These are phyloP conservation scores for Spermophilus dauricus DNA, from an alignment of 2,113 vertebrate genomes.

Conservation along the genomic window DNA sequence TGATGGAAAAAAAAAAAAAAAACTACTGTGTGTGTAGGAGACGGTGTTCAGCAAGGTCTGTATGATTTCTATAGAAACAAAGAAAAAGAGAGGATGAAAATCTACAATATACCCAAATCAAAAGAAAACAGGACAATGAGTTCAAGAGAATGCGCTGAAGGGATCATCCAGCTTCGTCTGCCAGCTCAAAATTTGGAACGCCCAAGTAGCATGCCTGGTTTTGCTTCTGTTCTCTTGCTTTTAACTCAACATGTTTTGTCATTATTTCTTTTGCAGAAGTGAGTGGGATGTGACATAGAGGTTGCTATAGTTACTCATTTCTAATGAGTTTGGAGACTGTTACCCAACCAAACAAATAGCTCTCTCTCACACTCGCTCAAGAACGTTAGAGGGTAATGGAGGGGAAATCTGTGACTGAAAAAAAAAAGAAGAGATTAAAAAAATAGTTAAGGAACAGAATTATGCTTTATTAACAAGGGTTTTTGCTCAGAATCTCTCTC, in stretches of 20 bases:
- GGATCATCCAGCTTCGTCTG: not conserved
- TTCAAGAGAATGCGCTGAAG: not conserved
- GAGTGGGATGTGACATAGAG: constrained; percentile 84
- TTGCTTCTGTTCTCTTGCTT: constrained; percentile 64
- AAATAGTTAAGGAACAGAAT: not conserved
- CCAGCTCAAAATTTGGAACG: constrained; percentile 63
- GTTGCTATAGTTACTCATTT: constrained; percentile 88
- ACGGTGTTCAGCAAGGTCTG: not conserved
- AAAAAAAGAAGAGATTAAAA: constrained; percentile 35
- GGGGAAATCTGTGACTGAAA: constrained; percentile 25
- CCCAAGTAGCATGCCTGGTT: constrained; percentile 49
- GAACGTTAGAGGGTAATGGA: not conserved
- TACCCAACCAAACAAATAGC: constrained; percentile 83
- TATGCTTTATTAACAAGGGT: not conserved
- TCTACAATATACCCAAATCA: not conserved
- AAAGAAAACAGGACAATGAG: not conserved
- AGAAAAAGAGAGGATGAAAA: not conserved
- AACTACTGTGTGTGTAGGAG: not conserved
- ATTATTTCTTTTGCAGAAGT: constrained; percentile 83
- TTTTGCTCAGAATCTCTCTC: not conserved
- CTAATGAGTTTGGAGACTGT: constrained; percentile 85
- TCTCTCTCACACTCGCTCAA: not conserved
- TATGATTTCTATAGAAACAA: not conserved
- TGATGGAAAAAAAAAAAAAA: not conserved
- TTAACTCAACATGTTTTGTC: constrained; percentile 80